phyloP scores from a whole-genome alignment of 1,140 invertebrate genomes.

The Tetramorium simillimum region DNA sequence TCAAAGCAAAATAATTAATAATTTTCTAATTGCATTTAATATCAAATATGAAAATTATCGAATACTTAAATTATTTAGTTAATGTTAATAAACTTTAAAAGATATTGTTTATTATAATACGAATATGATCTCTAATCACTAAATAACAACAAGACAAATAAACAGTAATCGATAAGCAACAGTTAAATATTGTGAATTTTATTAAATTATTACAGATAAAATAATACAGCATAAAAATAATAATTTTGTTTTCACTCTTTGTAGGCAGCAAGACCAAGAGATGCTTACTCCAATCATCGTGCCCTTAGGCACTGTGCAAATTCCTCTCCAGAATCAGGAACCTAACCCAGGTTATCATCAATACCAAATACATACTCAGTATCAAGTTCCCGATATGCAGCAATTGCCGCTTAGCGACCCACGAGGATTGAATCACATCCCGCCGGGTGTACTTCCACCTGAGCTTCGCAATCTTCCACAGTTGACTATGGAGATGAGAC shows the following conservation, averaged over 20 bases:
- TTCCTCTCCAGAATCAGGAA: slow-evolving; percentile 82
- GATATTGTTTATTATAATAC: background rate
- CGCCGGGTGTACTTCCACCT: slow-evolving; percentile 73
- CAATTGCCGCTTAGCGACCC: slow-evolving; percentile 79
- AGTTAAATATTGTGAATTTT: background rate
- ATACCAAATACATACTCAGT: slow-evolving; percentile 81
- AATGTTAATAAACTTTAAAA: background rate
- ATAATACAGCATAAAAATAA: background rate
- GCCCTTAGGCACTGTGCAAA: slow-evolving; percentile 82
- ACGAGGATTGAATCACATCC: slow-evolving; percentile 79
- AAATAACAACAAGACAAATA: background rate
- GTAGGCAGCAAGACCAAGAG: slow-evolving; percentile 80
- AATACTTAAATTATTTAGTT: background rate
- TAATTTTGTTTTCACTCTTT: background rate
- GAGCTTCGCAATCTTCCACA: slow-evolving; percentile 80
- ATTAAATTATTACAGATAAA: background rate
- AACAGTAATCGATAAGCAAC: too few species aligned
- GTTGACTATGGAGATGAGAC: slow-evolving; percentile 80
- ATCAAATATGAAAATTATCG: background rate
- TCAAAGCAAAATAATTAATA: background rate
- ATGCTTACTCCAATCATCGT: slow-evolving; percentile 84
- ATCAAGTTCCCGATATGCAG: slow-evolving; percentile 82
- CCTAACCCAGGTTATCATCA: slow-evolving; percentile 77
- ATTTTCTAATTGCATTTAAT: background rate
- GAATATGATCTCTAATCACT: background rate